Evolutionary conservation across 2,113 vertebrate species (phyloP).

Genomic region (Cyanoramphus novaezelandiae): DNA sequence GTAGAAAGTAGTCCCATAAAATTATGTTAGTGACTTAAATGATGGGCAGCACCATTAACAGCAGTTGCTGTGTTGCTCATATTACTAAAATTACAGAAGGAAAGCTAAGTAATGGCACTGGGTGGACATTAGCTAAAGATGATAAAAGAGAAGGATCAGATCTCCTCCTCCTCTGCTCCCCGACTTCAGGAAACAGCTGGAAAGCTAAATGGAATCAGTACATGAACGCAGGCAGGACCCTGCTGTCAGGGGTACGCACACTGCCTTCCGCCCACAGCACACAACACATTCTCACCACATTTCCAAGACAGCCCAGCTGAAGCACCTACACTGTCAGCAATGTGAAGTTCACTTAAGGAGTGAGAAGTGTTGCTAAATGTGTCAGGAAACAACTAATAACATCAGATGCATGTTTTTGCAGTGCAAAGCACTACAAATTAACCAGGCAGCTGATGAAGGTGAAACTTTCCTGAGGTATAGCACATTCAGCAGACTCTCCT

Average conservation of each 20-base stretch:
- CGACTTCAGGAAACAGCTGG: background rate
- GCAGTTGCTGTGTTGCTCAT: background rate
- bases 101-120: background rate
- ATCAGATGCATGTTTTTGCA: constrained; percentile 57
- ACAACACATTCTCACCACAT: background rate
- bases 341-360: constrained; percentile 64
- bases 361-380: constrained; percentile 70
- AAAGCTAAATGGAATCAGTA: background rate
- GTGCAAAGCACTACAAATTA: constrained; percentile 66
- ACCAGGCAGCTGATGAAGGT: constrained; percentile 59
- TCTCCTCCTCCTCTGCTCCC: background rate
- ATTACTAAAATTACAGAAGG: background rate
- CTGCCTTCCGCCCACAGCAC: background rate
- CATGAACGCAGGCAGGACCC: background rate
- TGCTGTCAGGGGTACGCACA: background rate
- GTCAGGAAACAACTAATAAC: constrained; percentile 71
- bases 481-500: constrained; percentile 41
- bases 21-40: background rate
- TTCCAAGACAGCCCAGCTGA: constrained; percentile 52
- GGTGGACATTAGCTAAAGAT: background rate
- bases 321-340: constrained; percentile 69
- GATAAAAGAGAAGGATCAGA: background rate
- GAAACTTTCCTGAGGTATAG: constrained; percentile 47
- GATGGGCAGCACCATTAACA: background rate
- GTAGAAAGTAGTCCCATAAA: background rate